Conservation (phyloP, 1,140 invertebrate genomes). For the Orius laevigatus region DNA sequence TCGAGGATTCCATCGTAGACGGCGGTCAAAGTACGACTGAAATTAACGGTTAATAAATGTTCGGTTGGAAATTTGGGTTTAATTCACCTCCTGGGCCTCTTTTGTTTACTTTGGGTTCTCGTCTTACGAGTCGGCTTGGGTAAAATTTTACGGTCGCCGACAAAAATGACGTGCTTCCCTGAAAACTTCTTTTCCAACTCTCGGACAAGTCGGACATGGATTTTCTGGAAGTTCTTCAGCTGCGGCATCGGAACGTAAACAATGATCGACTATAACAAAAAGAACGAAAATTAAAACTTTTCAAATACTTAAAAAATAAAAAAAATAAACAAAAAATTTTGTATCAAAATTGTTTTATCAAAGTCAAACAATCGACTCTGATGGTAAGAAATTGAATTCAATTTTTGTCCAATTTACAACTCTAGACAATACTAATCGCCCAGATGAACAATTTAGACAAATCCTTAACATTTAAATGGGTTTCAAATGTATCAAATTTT, state of each 20-base stretch:
- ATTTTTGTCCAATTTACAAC: no score
- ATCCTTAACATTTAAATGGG: no score
- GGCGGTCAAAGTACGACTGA: constrained; percentile 80
- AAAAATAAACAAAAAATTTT: no score
- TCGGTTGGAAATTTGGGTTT: not conserved
- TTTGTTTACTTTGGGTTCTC: constrained; percentile 88
- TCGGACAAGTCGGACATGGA: constrained; percentile 87
- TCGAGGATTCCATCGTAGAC: constrained; percentile 95
- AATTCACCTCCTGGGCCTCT: constrained; percentile 74
- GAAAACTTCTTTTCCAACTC: constrained; percentile 99
- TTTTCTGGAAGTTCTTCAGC: constrained; percentile 91
- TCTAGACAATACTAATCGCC: no score
- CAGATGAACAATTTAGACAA: no score
- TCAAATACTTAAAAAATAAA: not conserved
- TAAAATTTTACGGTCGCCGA: constrained; percentile 94
- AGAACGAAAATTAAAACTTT: constrained; percentile 12
- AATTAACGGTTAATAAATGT: constrained; percentile 19
- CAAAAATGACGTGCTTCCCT: constrained; percentile 95
- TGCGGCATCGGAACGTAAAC: constrained; percentile 98
- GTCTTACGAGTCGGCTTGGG: constrained; percentile 95
- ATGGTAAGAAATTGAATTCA: no score
- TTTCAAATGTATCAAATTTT: no score
- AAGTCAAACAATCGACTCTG: no score
- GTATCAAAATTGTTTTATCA: no score
- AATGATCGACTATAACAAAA: constrained; percentile 71